Evolutionary conservation across 1,140 invertebrate genomes (phyloP), one percentile per base, ranked within the genome.

Genomic region (Meloidogyne floridensis): DNA sequence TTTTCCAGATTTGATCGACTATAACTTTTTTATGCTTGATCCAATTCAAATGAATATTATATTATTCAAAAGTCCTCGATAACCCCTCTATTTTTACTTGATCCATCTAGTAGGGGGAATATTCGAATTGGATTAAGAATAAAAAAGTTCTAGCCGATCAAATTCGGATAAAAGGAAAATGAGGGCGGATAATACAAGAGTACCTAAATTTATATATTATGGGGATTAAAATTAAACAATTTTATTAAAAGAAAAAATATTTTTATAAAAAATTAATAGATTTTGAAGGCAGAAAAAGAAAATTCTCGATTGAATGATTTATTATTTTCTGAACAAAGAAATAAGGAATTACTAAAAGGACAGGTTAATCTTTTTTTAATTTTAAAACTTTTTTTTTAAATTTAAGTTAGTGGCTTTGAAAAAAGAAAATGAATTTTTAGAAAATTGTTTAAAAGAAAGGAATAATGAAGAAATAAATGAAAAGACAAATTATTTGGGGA

Each of bases 401-500:
- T 42, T 18, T 43, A 47, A 73, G 51, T 47, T 73, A 47, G 4
- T 6, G 13, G 5, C 15, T 15, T 15, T 47, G 6, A 47, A 73
- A 73, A 73, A 47, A 15, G 51, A 73, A 73, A 47, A 73, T 47
- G 51, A 73, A 42, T 4, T 7, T 73, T 43, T 47, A 42, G n/a
- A 73, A 18, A 73, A 73, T 47, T 73, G n/a, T 15, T 47, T 73
- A 42, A 42, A 7, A 18, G 11, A 42, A 42, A 47, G 6, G 15
- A 73, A 47, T 5, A 15, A 73, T 7, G 42, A 73, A 73, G 18
- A 73, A 18, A 13, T 13, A 5, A 18, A 73, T 73, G 9, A 47
- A 73, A 47, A 54, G 18, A 53, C n/a, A 80, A 81, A 43, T 70
- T 53, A 80, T 15, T 42, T 51, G 15, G 32, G 47, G 11, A 32